A percentile compares a stretch with the other conserved stretches of the same genome.
Evolutionary conservation across 2,888 invertebrate species (phyloP).

Genomic region (Archips crataeganus): DNA sequence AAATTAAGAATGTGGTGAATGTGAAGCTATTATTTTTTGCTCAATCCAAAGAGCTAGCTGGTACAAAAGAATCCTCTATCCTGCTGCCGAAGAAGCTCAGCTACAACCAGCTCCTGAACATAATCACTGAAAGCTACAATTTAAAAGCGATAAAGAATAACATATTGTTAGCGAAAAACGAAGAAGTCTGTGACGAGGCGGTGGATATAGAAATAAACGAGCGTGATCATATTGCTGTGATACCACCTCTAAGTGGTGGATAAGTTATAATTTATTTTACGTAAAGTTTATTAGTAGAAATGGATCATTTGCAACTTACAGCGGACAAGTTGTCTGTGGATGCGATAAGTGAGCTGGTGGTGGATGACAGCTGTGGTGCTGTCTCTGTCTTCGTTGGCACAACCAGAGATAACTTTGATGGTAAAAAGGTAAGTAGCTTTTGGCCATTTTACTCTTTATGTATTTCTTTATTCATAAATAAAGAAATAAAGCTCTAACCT

Average conservation of each 20-base stretch:
- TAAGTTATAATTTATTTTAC: conserved; percentile 63
- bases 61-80: conserved; percentile 85
- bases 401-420: conserved; percentile 93
- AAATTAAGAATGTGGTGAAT: conserved; percentile 76
- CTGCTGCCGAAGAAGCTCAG: conserved; percentile 80
- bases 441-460: neutral
- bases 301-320: conserved; percentile 90
- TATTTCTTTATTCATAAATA: too few relatives aligned
- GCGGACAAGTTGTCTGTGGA: conserved; percentile 89
- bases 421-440: conserved; percentile 88
- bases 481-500: too few relatives aligned
- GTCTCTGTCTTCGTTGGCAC: conserved; percentile 96
- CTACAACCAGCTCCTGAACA: conserved; percentile 86
- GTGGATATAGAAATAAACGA: conserved; percentile 85
- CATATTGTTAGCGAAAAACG: conserved; percentile 93
- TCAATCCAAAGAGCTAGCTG: conserved; percentile 93
- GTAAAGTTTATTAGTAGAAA: conserved; percentile 56
- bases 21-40: conserved; percentile 95
- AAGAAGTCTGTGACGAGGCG: conserved; percentile 89
- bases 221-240: conserved; percentile 95
- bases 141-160: conserved; percentile 89
- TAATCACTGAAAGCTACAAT: conserved; percentile 87
- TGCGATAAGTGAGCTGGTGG: conserved; percentile 88
- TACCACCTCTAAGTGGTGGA: conserved; percentile 98
- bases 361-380: conserved; percentile 93